Conservation (phyloP, 2,797 vertebrate species). For the Argyrosomus regius region DNA sequence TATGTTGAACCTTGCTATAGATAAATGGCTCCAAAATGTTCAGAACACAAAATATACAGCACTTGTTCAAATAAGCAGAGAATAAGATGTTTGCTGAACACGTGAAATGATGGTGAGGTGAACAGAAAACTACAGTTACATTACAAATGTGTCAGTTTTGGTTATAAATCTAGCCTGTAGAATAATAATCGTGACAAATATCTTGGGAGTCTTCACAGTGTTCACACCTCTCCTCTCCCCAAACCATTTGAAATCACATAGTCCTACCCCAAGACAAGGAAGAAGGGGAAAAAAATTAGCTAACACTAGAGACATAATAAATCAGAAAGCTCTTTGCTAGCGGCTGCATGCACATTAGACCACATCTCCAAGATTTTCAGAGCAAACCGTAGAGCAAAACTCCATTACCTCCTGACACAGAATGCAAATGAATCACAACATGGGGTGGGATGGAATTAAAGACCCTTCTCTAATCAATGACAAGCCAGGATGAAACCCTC, state of each 20-base stretch:
- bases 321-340: slow-evolving; percentile 95
- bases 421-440: slow-evolving; percentile 99
- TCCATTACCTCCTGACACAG: slow-evolving; percentile 99
- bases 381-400: slow-evolving; percentile 96
- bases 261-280: slow-evolving; percentile 61
- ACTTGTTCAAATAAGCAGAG: not conserved
- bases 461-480: slow-evolving; percentile 99
- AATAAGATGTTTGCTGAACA: slow-evolving; percentile 4
- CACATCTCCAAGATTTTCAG: slow-evolving; percentile 98
- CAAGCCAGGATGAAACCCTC: slow-evolving; percentile 94
- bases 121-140: slow-evolving; percentile 17
- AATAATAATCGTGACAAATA: slow-evolving; percentile 64
- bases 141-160: slow-evolving; percentile 24
- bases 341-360: slow-evolving; percentile 99
- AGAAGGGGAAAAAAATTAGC: slow-evolving; percentile 66
- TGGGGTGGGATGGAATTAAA: slow-evolving; percentile 99
- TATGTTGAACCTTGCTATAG: not conserved
- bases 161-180: slow-evolving; percentile 60
- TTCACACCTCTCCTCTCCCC: slow-evolving; percentile 31
- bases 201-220: slow-evolving; percentile 33
- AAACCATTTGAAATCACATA: slow-evolving; percentile 42
- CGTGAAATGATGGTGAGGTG: not conserved
- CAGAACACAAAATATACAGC: not conserved
- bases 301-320: slow-evolving; percentile 89
- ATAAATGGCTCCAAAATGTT: not conserved